Conservation (phyloP, 2,797 vertebrate genomes). For the Pseudomugil gertrudae region DNA sequence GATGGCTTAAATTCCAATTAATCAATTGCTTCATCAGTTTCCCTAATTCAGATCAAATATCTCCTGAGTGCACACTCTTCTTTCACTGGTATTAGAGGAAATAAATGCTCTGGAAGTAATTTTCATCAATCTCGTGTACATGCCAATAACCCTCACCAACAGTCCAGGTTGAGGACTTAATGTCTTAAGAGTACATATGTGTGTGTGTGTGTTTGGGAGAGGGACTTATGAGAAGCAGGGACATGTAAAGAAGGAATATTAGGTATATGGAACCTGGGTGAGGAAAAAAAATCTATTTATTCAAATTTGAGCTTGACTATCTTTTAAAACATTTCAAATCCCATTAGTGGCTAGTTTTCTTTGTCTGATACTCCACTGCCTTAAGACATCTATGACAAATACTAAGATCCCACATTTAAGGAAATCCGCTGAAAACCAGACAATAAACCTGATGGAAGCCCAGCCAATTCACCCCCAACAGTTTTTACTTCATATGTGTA, state of each 20-base stretch:
- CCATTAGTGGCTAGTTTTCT: neutral
- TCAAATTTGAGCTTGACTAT: neutral
- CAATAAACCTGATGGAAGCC: constrained; percentile 71
- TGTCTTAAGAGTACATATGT: constrained; percentile 79
- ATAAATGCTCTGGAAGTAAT: constrained; percentile 92
- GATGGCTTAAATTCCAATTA: constrained; percentile 99
- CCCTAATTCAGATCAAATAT: constrained; percentile 99
- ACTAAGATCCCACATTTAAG: constrained; percentile 61
- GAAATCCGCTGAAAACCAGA: constrained; percentile 55
- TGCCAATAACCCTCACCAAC: constrained; percentile 84
- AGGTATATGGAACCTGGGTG: constrained; percentile 23
- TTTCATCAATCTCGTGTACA: constrained; percentile 91
- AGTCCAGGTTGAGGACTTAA: constrained; percentile 79
- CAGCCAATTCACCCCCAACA: constrained; percentile 32
- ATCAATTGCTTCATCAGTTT: constrained; percentile 98
- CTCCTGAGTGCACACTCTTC: constrained; percentile 89
- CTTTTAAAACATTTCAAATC: neutral
- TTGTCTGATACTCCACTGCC: constrained; percentile 57
- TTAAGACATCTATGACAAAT: constrained; percentile 73
- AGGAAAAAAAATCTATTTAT: too few relatives aligned
- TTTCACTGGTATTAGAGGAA: constrained; percentile 90
- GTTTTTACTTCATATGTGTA: constrained; percentile 70
- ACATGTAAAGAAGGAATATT: constrained; percentile 39
- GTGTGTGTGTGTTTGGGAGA: constrained; percentile 30
- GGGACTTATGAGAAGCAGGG: too few relatives aligned